phyloP scores from a whole-genome alignment of 2,113 vertebrate species.

The Parus major region DNA sequence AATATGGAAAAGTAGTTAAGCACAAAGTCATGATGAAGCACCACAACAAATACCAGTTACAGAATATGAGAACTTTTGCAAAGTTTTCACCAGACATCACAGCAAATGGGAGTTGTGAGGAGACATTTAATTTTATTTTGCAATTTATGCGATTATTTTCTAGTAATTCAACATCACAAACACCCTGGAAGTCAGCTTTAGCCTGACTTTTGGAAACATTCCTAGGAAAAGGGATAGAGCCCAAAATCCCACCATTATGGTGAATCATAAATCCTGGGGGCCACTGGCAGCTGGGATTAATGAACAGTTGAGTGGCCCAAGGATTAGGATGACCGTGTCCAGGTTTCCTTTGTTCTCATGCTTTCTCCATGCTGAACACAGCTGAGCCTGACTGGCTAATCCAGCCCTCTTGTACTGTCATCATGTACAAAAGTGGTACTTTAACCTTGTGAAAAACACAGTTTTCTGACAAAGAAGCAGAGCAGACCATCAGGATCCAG shows the following conservation, averaged over 20 bases:
- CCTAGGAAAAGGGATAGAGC: not conserved
- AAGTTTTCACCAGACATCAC: not conserved
- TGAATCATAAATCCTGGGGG: slow-evolving; percentile 22
- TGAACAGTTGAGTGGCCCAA: not conserved
- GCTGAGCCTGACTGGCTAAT: not conserved
- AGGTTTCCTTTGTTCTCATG: not conserved
- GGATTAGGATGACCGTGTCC: not conserved
- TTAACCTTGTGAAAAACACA: not conserved
- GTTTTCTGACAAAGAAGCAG: not conserved
- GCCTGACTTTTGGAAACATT: not conserved
- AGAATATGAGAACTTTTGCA: not conserved
- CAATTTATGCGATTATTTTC: not conserved
- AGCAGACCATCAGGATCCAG: not conserved
- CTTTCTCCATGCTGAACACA: not conserved
- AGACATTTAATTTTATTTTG: not conserved
- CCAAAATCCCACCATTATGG: not conserved
- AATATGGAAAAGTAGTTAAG: not conserved
- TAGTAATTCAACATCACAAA: not conserved
- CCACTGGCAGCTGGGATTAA: not conserved
- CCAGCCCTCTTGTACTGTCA: not conserved
- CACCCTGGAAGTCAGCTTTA: not conserved
- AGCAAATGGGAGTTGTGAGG: not conserved
- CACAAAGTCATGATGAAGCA: not conserved
- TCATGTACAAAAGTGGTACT: not conserved
- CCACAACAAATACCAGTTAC: not conserved